Base-by-base conservation (phyloP, 2,113 vertebrate species). In the Oostethus manadensis region DNA sequence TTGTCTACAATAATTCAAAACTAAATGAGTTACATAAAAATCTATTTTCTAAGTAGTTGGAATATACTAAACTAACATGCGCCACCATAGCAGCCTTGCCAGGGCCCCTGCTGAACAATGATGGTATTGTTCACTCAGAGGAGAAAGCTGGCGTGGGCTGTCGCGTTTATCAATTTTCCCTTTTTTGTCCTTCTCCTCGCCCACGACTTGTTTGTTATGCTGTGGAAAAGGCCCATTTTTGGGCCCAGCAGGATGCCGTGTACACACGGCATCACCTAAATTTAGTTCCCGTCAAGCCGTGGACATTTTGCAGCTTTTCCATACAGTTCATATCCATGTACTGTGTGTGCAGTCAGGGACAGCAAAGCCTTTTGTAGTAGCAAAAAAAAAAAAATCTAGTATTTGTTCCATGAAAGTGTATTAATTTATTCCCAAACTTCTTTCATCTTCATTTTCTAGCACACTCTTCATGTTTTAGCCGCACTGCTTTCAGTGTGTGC, bases 61-160 rank as follows among this genome's bases (percentile, higher is more conserved):
- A 4, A 85, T 86, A 78, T 84, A 79, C 80, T 76, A 84, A 55
- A 88, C 84, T 80, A 86, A 86, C 76, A 84, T 57, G 74, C 70
- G 56, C 78, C 70, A 81, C 71, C 67, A 50, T 64, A 62, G 29
- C 38, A 71, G 72, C 51, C 51, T 44, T 87, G 86, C 88, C 89
- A 88, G 85, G 82, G 71, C 86, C 86, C 88, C 85, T 72, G 84
- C 83, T 80, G 85, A 90, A 90, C 89, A 91, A 89, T 86, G 82
- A 78, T 82, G 80, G 76, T 83, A 90, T 91, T 91, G 89, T 91
- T 90, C 86, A 80, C 84, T 89, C 84, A 76, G 83, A 87, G 71
- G 78, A 84, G 81, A 85, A 88, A 89, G 74, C 82, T 88, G 86
- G 87, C 88, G 79, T 86, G 86, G 87, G 86, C 62, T 73, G 82